Evolutionary conservation across 2,888 invertebrate genomes (phyloP), one percentile per base, ranked within the genome.

Genomic region (Drosophila hamatofila): DNA sequence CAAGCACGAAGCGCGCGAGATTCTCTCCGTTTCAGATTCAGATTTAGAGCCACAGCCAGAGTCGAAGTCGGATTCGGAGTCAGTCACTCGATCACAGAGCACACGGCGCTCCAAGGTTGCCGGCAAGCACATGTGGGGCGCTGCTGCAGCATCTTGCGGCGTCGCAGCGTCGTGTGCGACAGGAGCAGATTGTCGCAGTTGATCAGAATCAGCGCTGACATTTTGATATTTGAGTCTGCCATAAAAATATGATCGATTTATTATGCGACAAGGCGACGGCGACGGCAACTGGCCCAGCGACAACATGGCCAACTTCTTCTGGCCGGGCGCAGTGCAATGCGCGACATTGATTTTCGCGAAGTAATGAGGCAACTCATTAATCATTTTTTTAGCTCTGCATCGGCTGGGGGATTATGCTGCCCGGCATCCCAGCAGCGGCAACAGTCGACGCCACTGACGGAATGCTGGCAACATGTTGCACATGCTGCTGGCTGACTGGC

Each of bases 291-390:
- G 33, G 61, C 51, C 69, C 54, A 70, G 55, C 72, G 54, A 33
- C 61, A 66, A 56, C 71, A 57, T 65, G 69, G 66, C 75, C 64
- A 41, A 46, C 65, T 59, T 48, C 78, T 78, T 85, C 64, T 73
- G 75, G 78, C 57, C 73, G 52, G 76, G 72, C 74, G 78, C 75
- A 81, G 78, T 16, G 52, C 52, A 23, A 79, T 80, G 81, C 75
- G 88, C 83, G 90, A 91, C 89, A 89, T 90, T 90, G 91, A 88
- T 87, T 90, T 91, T 83, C 70, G 81, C 81, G 71, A 89, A 86
- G 88, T 91, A 91, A 92, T 92, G 91, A 91, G 91, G 87, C 85
- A 91, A 88, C 91, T 89, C 92, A 91, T 91, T 91, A 91, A 92
- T 91, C 92, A 92, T 91, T 89, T 89, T 89, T 86, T 89, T 81